phyloP scores from a whole-genome alignment of 2,113 vertebrate species.

The Chloebia gouldiae region DNA sequence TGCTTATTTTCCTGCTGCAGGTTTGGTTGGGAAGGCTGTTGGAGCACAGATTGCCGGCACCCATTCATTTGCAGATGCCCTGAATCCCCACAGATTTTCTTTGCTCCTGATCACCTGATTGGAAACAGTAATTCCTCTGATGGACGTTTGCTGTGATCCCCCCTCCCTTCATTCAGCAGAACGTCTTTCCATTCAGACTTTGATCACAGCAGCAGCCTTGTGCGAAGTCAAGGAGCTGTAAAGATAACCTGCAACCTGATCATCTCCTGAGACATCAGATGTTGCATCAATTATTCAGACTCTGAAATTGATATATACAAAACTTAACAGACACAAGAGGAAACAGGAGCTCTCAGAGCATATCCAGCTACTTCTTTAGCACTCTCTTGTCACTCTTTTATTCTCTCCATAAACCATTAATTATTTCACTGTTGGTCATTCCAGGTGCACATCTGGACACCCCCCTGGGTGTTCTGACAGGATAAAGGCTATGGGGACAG shows the following conservation, averaged over 20 bases:
- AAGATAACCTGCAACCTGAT: neutral
- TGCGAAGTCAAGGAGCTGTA: neutral
- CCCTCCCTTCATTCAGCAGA: neutral
- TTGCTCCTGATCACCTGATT: neutral
- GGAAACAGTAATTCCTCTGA: neutral
- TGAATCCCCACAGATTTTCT: neutral
- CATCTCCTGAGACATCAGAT: neutral
- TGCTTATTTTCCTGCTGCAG: neutral
- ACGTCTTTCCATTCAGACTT: neutral
- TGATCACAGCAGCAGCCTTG: neutral
- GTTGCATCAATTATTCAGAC: constrained; percentile 20
- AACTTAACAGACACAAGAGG: neutral
- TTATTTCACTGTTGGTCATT: neutral
- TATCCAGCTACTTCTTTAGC: neutral
- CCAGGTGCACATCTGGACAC: neutral
- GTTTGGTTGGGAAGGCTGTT: neutral
- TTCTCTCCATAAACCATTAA: neutral
- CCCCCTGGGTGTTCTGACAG: neutral
- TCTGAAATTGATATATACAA: constrained; percentile 26
- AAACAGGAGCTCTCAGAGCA: neutral
- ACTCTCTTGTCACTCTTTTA: neutral
- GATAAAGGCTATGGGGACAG: neutral
- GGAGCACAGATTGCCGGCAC: neutral
- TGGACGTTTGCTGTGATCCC: neutral
- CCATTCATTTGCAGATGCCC: neutral